Conservation (phyloP, 2,113 vertebrate species). For the Chionis minor region DNA sequence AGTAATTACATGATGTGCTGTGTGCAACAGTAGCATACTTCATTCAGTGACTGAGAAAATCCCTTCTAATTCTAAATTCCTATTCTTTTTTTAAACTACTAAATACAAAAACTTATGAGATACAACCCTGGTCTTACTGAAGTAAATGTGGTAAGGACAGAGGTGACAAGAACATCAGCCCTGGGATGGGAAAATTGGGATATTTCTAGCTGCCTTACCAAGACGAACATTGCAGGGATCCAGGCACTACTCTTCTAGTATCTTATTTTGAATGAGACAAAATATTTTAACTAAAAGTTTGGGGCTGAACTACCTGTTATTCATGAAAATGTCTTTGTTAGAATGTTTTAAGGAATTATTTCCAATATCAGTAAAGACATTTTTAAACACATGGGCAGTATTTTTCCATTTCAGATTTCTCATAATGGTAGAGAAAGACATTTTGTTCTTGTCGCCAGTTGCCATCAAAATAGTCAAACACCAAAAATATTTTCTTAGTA, state of each 20-base stretch:
- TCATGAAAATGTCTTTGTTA: neutral
- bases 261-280: neutral
- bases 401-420: neutral
- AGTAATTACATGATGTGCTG: neutral
- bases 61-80: neutral
- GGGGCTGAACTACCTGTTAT: neutral
- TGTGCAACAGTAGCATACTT: neutral
- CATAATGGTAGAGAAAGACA: neutral
- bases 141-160: neutral
- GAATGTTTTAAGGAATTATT: neutral
- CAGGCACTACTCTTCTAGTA: neutral
- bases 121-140: neutral
- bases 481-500: neutral
- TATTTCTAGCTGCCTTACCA: neutral
- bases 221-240: neutral
- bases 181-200: neutral
- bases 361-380: neutral
- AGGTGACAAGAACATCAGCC: accelerated
- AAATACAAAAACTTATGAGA: neutral
- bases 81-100: neutral
- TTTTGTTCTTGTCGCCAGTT: neutral
- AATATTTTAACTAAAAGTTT: neutral
- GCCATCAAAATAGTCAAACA: neutral
- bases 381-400: neutral
- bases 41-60: neutral